Base-by-base conservation (phyloP, 2,113 vertebrate genomes). In the Brachyhypopomus occidentalis region DNA sequence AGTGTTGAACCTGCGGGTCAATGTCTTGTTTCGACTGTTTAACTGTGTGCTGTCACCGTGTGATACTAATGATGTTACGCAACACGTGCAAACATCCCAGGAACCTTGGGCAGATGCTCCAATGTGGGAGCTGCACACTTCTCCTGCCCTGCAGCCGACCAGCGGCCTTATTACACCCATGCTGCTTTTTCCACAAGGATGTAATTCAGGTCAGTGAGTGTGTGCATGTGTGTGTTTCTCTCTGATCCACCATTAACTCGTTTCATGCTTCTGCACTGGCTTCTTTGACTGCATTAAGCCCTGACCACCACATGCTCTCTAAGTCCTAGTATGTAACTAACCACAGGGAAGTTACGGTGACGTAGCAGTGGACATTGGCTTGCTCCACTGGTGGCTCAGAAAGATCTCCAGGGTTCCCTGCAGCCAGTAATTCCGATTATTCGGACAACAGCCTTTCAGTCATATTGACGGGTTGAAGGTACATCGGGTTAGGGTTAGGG, bases 291-390 rank as follows among this genome's bases (percentile, higher is more conserved):
- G 91, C 83, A 88, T 92, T 94, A 91, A 90, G 87, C 91, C 79
- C 58, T 78, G 83, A 88, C 90, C 93, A 92, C 90, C 88, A 85
- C 83, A 85, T 85, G 62, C 87, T 93, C 90, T 83, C 91, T 91
- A 86, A 89, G 86, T 91, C 84, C 86, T 93, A 92, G 81, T 88
- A 93, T 92, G 91, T 90, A 90, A 94, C 90, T 90, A 92, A 79
- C 87, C 92, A 80, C 91, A 92, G 88, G 84, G 86, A 92, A 92
- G 90, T 92, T 92, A 90, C 90, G 90, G 86, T 80, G 78, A 72
- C 80, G 3, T 30, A 30, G 30, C 30, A 30, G 30, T 30, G 30
- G 30, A 30, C 30, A 30, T 1, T 30, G 30, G n/a, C n/a, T n/a
- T 75, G 58, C 75, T 85, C 72, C 78, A 69, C 67, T 91, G 87